Conservation (phyloP, 2,113 vertebrate genomes). For the Salvelinus sp. region DNA sequence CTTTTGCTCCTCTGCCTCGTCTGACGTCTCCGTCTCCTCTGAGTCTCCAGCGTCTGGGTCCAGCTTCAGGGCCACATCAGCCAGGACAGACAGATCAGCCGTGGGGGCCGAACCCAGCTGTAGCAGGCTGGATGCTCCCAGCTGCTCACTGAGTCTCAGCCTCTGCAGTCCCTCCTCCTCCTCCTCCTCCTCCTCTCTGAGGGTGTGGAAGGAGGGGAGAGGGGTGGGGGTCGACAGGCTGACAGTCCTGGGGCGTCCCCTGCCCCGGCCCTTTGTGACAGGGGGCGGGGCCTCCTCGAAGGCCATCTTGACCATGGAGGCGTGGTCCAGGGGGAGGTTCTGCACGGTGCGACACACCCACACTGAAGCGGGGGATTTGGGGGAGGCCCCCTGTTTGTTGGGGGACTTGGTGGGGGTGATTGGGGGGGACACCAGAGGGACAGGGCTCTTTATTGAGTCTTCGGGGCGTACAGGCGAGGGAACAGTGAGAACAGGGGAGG, state of each 20-base stretch:
- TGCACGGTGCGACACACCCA: conserved; percentile 83
- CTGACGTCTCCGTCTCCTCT: conserved; percentile 80
- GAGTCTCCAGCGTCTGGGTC: conserved; percentile 80
- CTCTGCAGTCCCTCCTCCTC: conserved; percentile 62
- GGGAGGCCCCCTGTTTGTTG: conserved; percentile 55
- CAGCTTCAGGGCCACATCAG: conserved; percentile 81
- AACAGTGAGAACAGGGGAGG: conserved; percentile 58
- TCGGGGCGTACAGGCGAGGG: conserved; percentile 62
- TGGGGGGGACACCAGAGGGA: conserved; percentile 49
- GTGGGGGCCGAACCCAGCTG: conserved; percentile 72
- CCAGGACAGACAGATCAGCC: conserved; percentile 80
- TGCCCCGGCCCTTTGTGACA: conserved; percentile 61
- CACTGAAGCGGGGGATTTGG: conserved; percentile 53
- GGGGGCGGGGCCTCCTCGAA: conserved; percentile 51
- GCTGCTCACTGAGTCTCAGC: conserved; percentile 70
- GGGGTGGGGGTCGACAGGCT: conserved; percentile 53
- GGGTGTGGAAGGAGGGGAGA: conserved; percentile 50
- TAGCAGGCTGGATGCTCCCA: conserved; percentile 73
- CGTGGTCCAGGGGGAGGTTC: conserved; percentile 87
- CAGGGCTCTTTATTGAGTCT: conserved; percentile 60
- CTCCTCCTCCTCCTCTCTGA: conserved; percentile 62
- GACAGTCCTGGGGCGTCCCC: conserved; percentile 61
- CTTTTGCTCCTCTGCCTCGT: conserved; percentile 81
- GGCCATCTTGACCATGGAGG: conserved; percentile 82
- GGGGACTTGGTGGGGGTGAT: conserved; percentile 55